Evolutionary conservation across 2,113 vertebrate species (phyloP).

Genomic region (Mionectes macconnelli): DNA sequence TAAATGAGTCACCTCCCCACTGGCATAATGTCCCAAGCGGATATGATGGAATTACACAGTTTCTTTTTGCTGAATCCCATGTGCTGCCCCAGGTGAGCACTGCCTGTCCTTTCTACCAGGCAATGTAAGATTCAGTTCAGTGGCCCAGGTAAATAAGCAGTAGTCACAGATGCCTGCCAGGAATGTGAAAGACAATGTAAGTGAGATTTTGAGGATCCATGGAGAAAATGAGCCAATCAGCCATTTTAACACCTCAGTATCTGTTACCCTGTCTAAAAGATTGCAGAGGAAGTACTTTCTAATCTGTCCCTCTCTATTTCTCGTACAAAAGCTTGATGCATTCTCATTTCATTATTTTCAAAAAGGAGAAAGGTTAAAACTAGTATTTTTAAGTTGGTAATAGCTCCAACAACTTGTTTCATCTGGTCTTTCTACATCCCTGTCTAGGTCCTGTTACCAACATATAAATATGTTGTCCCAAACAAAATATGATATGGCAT

Average conservation of each 20-base stretch:
- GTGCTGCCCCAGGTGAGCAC: neutral
- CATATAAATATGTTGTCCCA: neutral
- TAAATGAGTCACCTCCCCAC: rapidly evolving
- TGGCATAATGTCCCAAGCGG: neutral
- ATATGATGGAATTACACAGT: neutral
- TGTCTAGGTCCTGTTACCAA: neutral
- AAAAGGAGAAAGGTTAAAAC: neutral
- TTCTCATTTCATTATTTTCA: neutral
- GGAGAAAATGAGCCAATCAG: neutral
- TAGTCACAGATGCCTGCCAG: neutral
- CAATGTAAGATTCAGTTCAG: neutral
- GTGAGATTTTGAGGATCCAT: neutral
- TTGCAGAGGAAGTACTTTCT: neutral
- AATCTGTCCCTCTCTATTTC: neutral
- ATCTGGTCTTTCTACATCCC: neutral
- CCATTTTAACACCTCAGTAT: neutral
- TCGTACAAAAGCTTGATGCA: neutral
- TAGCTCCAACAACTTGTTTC: neutral
- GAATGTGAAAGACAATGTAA: neutral
- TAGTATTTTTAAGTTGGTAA: neutral
- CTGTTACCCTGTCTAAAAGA: neutral
- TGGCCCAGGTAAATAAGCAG: neutral
- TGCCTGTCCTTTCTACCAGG: neutral
- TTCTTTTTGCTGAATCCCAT: neutral
- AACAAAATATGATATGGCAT: neutral